A percentile compares a stretch with the other conserved stretches of the same genome.
phyloP scores from a whole-genome alignment of 1,140 invertebrate genomes.

The Acromyrmex heyeri region DNA sequence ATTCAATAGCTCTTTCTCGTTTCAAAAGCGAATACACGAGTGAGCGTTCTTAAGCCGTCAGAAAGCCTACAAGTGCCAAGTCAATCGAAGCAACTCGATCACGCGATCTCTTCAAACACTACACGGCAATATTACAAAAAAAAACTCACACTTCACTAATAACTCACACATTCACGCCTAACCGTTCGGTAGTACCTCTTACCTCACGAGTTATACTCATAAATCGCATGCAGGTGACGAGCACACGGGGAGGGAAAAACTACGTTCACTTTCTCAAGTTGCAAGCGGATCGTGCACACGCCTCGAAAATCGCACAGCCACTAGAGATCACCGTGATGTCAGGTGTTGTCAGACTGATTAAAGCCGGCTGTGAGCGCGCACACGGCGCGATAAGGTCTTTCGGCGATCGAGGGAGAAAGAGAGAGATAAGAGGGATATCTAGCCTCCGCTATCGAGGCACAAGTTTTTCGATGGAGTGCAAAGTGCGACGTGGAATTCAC shows the following conservation, averaged over 20 bases:
- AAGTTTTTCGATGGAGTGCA: constrained; percentile 7
- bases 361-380: constrained; percentile 8
- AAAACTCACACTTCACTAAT: constrained; percentile 13
- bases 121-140: constrained; percentile 34
- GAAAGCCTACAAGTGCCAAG: constrained; percentile 16
- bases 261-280: constrained; percentile 48
- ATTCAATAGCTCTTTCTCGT: not conserved
- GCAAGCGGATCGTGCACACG: constrained; percentile 55
- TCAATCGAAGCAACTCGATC: constrained; percentile 24
- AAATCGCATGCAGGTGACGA: constrained; percentile 50
- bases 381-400: constrained; percentile 34
- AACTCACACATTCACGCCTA: not conserved
- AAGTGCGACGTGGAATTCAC: not conserved
- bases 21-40: not conserved
- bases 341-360: constrained; percentile 46
- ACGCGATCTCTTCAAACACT: constrained; percentile 27
- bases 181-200: constrained; percentile 29
- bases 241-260: not conserved
- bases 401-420: constrained; percentile 19
- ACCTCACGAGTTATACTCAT: constrained; percentile 46
- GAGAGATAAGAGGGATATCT: constrained; percentile 41
- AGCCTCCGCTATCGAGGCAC: constrained; percentile 17
- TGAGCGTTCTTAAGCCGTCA: constrained; percentile 12
- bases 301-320: constrained; percentile 46
- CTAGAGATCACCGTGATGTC: constrained; percentile 52